Conservation (phyloP, 2,888 invertebrate genomes). For the Tortricodes alternella region DNA sequence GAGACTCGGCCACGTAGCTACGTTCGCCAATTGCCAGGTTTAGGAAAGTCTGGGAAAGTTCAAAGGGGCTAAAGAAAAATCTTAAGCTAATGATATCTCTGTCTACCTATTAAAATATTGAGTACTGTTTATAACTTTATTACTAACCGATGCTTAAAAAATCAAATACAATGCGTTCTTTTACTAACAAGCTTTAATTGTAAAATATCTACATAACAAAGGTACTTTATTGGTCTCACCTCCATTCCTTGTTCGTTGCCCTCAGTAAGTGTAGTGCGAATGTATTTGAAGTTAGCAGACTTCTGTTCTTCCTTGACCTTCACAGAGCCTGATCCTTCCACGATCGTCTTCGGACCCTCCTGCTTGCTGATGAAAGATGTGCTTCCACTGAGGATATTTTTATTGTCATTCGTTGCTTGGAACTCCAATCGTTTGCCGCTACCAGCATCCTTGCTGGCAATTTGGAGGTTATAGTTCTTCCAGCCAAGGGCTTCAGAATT, state of each 20-base stretch:
- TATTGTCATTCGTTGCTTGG: slow-evolving; percentile 84
- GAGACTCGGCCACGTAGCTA: slow-evolving; percentile 87
- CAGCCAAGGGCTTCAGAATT: slow-evolving; percentile 85
- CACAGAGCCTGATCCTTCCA: slow-evolving; percentile 89
- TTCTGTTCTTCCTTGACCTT: slow-evolving; percentile 87
- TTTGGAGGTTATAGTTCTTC: slow-evolving; percentile 85
- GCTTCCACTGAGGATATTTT: slow-evolving; percentile 87
- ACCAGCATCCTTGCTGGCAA: slow-evolving; percentile 83
- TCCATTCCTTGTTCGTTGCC: slow-evolving; percentile 87
- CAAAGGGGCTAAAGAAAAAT: too few species aligned
- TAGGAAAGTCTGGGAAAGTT: slow-evolving; percentile 81
- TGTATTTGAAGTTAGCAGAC: slow-evolving; percentile 88
- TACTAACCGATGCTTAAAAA: too few species aligned
- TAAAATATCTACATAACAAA: not conserved
- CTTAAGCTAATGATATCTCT: too few species aligned
- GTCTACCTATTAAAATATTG: too few species aligned
- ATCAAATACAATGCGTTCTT: too few species aligned
- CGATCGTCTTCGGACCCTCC: slow-evolving; percentile 86
- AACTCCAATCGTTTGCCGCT: slow-evolving; percentile 85
- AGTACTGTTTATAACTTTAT: too few species aligned
- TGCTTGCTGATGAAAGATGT: slow-evolving; percentile 87
- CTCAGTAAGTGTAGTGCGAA: slow-evolving; percentile 84
- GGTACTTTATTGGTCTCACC: slow-evolving; percentile 45
- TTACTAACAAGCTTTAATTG: too few species aligned
- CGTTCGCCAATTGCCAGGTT: slow-evolving; percentile 87